Evolutionary conservation across 2,113 vertebrate genomes (phyloP).

Genomic region (Corydoras maculifer): DNA sequence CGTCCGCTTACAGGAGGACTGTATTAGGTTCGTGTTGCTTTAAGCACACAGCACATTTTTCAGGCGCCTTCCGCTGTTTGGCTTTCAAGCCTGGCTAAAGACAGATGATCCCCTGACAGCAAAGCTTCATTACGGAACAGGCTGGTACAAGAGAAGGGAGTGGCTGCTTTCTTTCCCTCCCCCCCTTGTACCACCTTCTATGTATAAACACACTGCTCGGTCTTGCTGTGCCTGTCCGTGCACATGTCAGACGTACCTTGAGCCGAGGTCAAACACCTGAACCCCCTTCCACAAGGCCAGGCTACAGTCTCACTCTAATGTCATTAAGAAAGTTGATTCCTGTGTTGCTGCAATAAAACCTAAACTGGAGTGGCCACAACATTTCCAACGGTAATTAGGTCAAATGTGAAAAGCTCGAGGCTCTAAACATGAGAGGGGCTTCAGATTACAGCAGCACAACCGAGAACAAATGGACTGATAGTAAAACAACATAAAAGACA

Average conservation of each 20-base stretch:
- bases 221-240: constrained; percentile 18
- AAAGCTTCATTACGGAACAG: constrained; percentile 53
- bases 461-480: no score
- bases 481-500: no score
- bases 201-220: not conserved
- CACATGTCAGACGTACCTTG: not conserved
- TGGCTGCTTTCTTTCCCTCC: constrained; percentile 22
- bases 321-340: constrained; percentile 35
- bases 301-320: no score
- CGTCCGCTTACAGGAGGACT: constrained; percentile 46
- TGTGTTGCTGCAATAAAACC: constrained; percentile 5
- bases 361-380: no score
- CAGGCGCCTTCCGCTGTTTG: constrained; percentile 48
- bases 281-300: not conserved
- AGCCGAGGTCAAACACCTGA: not conserved
- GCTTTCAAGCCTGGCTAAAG: constrained; percentile 44
- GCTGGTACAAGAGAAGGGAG: constrained; percentile 56
- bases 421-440: not conserved
- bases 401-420: not conserved
- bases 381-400: no score
- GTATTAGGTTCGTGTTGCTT: constrained; percentile 50
- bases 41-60: constrained; percentile 45
- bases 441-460: not conserved
- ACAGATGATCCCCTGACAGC: constrained; percentile 49
- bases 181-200: constrained; percentile 17